phyloP scores from a whole-genome alignment of 2,888 invertebrate genomes.

The Mythimna impura region DNA sequence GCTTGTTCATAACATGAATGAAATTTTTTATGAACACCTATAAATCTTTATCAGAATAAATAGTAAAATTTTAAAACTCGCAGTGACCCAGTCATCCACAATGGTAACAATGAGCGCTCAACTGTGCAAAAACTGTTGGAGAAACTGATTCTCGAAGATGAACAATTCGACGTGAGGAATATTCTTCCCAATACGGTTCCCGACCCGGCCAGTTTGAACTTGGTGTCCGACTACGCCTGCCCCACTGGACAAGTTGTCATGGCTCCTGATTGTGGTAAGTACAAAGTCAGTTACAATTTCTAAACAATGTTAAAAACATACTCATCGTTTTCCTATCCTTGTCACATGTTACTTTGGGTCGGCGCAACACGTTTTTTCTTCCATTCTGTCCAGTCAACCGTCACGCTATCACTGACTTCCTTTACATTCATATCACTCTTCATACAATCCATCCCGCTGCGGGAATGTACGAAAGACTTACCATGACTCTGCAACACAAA shows the following conservation, averaged over 20 bases:
- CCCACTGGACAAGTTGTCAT: constrained; percentile 98
- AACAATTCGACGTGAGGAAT: constrained; percentile 97
- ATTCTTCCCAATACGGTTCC: constrained; percentile 98
- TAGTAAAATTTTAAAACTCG: constrained; percentile 63
- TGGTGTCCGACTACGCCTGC: constrained; percentile 98
- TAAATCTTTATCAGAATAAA: background rate
- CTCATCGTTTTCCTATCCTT: no score
- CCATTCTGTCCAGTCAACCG: no score
- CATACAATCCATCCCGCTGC: no score
- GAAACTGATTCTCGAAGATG: constrained; percentile 97
- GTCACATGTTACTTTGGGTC: no score
- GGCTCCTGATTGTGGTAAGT: constrained; percentile 97
- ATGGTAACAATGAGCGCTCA: constrained; percentile 96
- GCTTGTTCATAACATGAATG: constrained; percentile 27
- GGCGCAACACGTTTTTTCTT: no score
- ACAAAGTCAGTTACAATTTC: background rate
- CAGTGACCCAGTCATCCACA: constrained; percentile 97
- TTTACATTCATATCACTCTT: no score
- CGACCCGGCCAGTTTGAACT: constrained; percentile 96
- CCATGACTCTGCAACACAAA: no score
- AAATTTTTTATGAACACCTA: background rate
- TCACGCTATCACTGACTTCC: no score
- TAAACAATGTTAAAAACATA: background rate
- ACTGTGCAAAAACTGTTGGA: constrained; percentile 96
- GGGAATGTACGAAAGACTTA: no score